Conservation (phyloP, 2,888 invertebrate species). For the Cremastinae sp. region DNA sequence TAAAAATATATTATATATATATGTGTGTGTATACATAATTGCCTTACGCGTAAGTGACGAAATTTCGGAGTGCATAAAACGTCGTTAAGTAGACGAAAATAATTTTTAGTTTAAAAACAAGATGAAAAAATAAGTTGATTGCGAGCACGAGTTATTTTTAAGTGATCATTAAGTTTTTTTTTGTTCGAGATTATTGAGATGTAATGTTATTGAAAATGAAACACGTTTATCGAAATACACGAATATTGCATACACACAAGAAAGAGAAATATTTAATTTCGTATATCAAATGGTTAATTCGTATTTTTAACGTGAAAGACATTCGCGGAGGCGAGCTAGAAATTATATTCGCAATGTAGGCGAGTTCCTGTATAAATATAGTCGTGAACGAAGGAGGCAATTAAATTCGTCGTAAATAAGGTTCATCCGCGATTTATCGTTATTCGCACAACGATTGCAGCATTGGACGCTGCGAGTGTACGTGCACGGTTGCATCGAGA, state of each 20-base stretch:
- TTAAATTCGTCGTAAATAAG: conserved; percentile 42
- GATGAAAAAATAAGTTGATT: conserved; percentile 28
- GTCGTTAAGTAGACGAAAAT: not conserved
- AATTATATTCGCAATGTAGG: no score
- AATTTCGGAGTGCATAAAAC: not conserved
- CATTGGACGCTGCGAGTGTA: no score
- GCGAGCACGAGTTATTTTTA: conserved; percentile 51
- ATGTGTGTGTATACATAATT: conserved; percentile 16
- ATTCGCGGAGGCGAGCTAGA: no score
- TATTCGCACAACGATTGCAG: no score
- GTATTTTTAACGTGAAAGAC: no score
- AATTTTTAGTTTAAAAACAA: conserved; percentile 11
- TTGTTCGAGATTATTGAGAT: conserved; percentile 46
- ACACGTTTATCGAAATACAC: conserved; percentile 52
- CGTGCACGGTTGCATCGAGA: no score
- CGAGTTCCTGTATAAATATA: conserved; percentile 13
- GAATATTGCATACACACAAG: conserved; percentile 33
- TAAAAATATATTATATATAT: no score
- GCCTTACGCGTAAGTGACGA: conserved; percentile 18
- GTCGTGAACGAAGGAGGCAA: conserved; percentile 30
- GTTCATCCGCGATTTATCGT: conserved; percentile 25
- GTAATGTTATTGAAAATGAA: conserved; percentile 43
- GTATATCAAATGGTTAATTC: no score
- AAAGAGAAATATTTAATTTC: no score
- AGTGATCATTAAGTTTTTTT: conserved; percentile 66